phyloP scores from a whole-genome alignment of 2,797 vertebrate species.

The Sebastes hubbsi region DNA sequence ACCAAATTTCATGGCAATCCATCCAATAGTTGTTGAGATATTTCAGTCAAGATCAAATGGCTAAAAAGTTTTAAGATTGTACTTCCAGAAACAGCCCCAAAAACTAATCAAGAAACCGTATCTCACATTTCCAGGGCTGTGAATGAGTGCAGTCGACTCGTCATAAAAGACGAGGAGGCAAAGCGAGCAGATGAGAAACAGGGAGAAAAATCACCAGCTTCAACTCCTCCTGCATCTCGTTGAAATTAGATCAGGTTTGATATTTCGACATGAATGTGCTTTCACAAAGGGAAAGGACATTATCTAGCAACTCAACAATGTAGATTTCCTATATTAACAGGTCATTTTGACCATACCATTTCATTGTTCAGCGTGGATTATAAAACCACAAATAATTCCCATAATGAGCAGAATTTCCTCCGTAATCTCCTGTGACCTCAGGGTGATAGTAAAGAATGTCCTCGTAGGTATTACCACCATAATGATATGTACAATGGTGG shows the following conservation, averaged over 20 bases:
- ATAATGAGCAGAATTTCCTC: constrained; percentile 39
- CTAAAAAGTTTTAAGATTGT: not conserved
- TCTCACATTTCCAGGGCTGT: constrained; percentile 17
- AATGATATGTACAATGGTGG: constrained; percentile 63
- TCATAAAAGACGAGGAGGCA: constrained; percentile 40
- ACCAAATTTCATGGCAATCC: not conserved
- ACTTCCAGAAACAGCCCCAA: not conserved
- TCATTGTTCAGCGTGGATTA: constrained; percentile 41
- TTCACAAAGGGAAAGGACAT: constrained; percentile 20
- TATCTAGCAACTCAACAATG: not conserved
- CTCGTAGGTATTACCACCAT: constrained; percentile 50
- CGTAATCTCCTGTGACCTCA: constrained; percentile 35
- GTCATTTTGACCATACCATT: constrained; percentile 10
- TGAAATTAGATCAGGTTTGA: constrained; percentile 59
- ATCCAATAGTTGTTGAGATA: not conserved
- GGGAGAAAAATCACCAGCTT: constrained; percentile 52
- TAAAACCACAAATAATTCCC: constrained; percentile 40
- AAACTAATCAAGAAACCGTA: not conserved
- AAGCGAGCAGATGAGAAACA: constrained; percentile 49
- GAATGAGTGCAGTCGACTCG: constrained; percentile 18
- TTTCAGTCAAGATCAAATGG: not conserved
- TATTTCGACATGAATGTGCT: constrained; percentile 30
- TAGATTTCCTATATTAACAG: constrained; percentile 14
- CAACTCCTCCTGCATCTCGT: constrained; percentile 52
- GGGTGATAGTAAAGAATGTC: constrained; percentile 41